Percentiles rank a stretch among this genome's conserved stretches.
These are phyloP conservation scores for Psococerastis gibbosa DNA, from an alignment of 2,888 invertebrate genomes.

Conservation along the genomic window DNA sequence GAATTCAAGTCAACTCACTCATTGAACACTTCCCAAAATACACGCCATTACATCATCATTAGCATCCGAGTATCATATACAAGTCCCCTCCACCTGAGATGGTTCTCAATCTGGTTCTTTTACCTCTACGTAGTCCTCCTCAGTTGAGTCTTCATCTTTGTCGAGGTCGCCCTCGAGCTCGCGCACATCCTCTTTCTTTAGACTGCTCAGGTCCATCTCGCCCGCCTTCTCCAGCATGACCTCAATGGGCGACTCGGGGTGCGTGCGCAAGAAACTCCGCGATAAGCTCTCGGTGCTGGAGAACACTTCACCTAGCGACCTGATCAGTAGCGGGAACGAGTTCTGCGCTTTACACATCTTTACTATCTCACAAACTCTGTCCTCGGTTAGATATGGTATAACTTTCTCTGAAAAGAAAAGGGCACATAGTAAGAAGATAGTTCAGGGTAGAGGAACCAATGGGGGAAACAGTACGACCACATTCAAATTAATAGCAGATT, in stretches of 20 bases:
- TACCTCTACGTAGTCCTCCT: conserved; percentile 19
- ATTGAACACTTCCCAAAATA: too few relatives aligned
- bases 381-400: conserved; percentile 48
- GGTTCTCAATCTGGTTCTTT: too few relatives aligned
- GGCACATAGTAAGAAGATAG: too few relatives aligned
- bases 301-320: conserved; percentile 61
- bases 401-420: conserved; percentile 24
- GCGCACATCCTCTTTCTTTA: conserved; percentile 53
- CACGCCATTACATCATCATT: too few relatives aligned
- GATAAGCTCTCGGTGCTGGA: conserved; percentile 45
- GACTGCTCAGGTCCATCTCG: conserved; percentile 30
- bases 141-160: conserved; percentile 60
- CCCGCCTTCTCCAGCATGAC: conserved; percentile 33
- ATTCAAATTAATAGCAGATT: too few relatives aligned
- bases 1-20: too few relatives aligned
- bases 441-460: too few relatives aligned
- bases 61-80: too few relatives aligned
- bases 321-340: conserved; percentile 49
- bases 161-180: conserved; percentile 61
- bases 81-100: conserved; percentile 13
- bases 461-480: too few relatives aligned
- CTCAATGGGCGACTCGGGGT: conserved; percentile 29
- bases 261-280: conserved; percentile 42
- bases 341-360: conserved; percentile 49
- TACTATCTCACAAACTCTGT: conserved; percentile 51